Conservation (phyloP, 2,113 vertebrate genomes). For the Melanostigma gelatinosum region DNA sequence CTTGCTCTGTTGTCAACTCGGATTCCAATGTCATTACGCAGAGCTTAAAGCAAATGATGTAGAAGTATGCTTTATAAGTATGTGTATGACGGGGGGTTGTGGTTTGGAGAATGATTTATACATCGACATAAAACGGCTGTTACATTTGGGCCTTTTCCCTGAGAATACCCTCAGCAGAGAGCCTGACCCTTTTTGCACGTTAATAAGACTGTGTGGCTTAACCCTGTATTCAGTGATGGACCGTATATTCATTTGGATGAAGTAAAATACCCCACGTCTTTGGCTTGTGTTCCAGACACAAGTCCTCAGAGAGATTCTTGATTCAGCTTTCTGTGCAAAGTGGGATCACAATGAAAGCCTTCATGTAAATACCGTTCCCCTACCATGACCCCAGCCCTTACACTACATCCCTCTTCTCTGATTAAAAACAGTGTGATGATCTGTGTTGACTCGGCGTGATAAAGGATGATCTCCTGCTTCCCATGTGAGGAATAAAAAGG, state of each 20-base stretch:
- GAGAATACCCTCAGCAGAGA: constrained; percentile 52
- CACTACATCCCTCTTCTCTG: constrained; percentile 58
- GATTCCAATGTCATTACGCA: constrained; percentile 79
- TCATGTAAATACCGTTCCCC: constrained; percentile 67
- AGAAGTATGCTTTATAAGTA: constrained; percentile 88
- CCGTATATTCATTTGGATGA: constrained; percentile 56
- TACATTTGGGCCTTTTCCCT: constrained; percentile 44
- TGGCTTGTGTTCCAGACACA: constrained; percentile 43
- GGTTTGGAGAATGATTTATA: constrained; percentile 46
- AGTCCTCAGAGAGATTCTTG: constrained; percentile 48
- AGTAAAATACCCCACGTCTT: constrained; percentile 53
- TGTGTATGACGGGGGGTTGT: constrained; percentile 70
- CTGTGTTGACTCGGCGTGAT: constrained; percentile 34
- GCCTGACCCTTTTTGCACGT: constrained; percentile 53
- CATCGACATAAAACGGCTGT: constrained; percentile 39
- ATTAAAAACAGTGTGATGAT: constrained; percentile 36
- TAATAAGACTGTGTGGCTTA: constrained; percentile 51
- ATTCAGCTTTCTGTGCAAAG: constrained; percentile 54
- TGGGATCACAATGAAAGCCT: constrained; percentile 62
- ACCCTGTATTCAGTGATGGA: constrained; percentile 47
- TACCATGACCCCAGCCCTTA: constrained; percentile 35
- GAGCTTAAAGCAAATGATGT: constrained; percentile 83
- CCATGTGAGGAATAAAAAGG: constrained; percentile 29
- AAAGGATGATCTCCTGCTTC: constrained; percentile 48
- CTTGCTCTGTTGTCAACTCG: constrained; percentile 85